phyloP scores from a whole-genome alignment of 2,797 vertebrate genomes.

The Rhinichthys osculus region DNA sequence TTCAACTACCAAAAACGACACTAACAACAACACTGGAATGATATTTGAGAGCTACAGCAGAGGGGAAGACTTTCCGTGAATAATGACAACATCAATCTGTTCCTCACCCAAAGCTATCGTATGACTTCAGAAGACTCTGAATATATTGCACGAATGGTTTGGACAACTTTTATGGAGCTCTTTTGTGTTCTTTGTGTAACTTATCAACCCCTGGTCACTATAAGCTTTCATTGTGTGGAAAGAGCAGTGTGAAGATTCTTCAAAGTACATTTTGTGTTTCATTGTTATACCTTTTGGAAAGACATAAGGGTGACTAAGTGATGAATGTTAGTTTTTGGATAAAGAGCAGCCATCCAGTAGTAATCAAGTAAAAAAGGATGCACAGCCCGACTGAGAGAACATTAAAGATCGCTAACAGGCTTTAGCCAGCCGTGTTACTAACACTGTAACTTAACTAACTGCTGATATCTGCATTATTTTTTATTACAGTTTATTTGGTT shows the following conservation, averaged over 20 bases:
- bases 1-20: not conserved
- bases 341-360: not conserved
- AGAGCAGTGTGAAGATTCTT: not conserved
- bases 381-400: slow-evolving; percentile 4
- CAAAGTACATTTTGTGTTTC: not conserved
- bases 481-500: not conserved
- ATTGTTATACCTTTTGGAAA: not conserved
- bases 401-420: slow-evolving; percentile 53
- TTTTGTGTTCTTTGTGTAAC: not conserved
- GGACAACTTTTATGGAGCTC: not conserved
- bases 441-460: slow-evolving; percentile 34
- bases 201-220: not conserved
- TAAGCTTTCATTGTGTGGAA: slow-evolving; percentile 15
- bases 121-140: not conserved
- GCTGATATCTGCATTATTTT: not conserved
- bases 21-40: not conserved
- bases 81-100: not conserved
- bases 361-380: not conserved
- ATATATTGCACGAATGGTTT: not conserved
- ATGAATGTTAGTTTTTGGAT: not conserved
- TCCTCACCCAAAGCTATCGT: not conserved
- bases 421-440: slow-evolving; percentile 54
- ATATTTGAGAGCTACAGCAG: not conserved
- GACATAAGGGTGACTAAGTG: not conserved
- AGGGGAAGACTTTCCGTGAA: too few species aligned